These are phyloP conservation scores for Melanotus villosus DNA, from an alignment of 2,888 invertebrate genomes.

Conservation along the genomic window DNA sequence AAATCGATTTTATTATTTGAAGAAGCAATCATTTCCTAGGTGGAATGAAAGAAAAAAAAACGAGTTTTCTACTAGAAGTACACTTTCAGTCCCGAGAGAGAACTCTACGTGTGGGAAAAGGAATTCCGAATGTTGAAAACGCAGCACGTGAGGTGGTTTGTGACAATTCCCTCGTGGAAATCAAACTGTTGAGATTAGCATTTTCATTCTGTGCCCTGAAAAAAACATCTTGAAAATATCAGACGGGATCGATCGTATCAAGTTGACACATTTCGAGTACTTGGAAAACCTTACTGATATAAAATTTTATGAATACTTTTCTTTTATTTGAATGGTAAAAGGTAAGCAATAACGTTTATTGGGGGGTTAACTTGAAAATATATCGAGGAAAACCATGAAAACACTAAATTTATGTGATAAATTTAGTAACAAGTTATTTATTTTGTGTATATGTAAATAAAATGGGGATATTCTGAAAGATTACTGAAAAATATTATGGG, in stretches of 20 bases:
- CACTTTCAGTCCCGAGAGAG: neutral
- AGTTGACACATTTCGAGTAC: neutral
- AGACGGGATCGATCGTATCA: neutral
- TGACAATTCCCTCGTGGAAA: conserved; percentile 23
- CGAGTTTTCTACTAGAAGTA: neutral
- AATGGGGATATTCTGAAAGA: no score
- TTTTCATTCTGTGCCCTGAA: conserved; percentile 3
- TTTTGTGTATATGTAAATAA: no score
- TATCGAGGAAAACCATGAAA: no score
- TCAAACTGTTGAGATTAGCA: conserved; percentile 30
- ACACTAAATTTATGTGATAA: no score
- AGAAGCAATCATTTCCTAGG: no score
- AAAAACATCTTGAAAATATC: neutral
- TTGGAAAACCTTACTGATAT: neutral
- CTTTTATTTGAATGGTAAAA: neutral
- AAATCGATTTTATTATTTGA: no score
- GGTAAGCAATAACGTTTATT: no score
- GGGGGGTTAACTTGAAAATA: no score
- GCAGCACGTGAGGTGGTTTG: conserved; percentile 17
- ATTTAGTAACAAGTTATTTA: no score
- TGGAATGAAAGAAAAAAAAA: neutral
- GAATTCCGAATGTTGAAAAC: conserved; percentile 13
- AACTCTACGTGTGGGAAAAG: neutral
- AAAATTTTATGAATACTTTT: neutral
- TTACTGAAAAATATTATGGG: no score